Evolutionary conservation across 2,797 vertebrate genomes (phyloP).

Genomic region (Champsocephalus esox): DNA sequence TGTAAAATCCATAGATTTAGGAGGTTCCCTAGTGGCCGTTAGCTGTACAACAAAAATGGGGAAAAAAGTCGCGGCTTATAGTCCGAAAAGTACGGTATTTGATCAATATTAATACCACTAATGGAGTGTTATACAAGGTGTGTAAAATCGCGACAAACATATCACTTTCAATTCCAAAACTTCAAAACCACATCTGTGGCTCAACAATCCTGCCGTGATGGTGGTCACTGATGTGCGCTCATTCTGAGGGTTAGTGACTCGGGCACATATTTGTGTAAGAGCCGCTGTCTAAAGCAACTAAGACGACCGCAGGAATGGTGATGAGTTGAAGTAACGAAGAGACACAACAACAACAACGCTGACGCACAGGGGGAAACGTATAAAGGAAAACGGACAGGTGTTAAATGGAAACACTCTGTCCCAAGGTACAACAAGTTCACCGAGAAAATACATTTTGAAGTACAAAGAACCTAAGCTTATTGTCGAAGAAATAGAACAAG

Average conservation of each 20-base stretch:
- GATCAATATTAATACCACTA: not conserved
- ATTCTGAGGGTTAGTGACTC: conserved; percentile 12
- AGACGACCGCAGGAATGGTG: conserved; percentile 39
- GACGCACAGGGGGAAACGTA: not conserved
- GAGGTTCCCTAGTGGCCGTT: too few species aligned
- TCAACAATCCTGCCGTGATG: not conserved
- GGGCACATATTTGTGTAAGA: conserved; percentile 7
- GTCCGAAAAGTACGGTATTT: not conserved
- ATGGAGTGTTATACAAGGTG: not conserved
- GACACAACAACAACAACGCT: conserved; percentile 10
- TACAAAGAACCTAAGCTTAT: not conserved
- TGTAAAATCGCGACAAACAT: not conserved
- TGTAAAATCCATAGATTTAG: too few species aligned
- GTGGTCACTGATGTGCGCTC: conserved; percentile 15
- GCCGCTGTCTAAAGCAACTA: conserved; percentile 5
- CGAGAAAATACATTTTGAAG: too few species aligned
- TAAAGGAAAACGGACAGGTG: not conserved
- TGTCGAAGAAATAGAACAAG: not conserved
- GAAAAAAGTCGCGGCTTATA: too few species aligned
- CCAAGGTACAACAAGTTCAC: not conserved
- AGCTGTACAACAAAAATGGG: too few species aligned
- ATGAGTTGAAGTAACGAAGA: conserved; percentile 14
- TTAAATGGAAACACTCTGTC: not conserved
- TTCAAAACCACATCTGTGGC: not conserved
- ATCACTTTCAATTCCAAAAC: not conserved